A percentile compares a stretch with the other conserved stretches of the same genome.
Conservation (phyloP, 2,888 invertebrate species). For the Andricus curvator region DNA sequence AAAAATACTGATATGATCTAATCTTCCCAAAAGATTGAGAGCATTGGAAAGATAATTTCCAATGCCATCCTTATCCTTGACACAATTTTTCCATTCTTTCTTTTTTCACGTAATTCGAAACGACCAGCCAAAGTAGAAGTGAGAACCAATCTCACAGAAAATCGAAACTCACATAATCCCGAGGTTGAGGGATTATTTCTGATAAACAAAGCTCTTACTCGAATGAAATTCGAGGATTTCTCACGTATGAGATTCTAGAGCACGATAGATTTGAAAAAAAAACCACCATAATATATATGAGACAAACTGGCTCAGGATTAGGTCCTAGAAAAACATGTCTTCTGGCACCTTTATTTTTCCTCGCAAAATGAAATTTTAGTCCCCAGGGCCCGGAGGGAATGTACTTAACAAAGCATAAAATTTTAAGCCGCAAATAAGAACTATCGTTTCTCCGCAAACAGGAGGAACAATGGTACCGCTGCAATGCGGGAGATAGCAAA, state of each 20-base stretch:
- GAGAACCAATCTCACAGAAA: slow-evolving; percentile 63
- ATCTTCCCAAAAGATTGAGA: neutral
- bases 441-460: slow-evolving; percentile 38
- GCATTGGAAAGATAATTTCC: neutral
- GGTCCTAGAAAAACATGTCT: slow-evolving; percentile 60
- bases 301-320: slow-evolving; percentile 55
- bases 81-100: neutral
- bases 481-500: slow-evolving; percentile 35
- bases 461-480: slow-evolving; percentile 43
- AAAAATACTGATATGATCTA: neutral
- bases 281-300: slow-evolving; percentile 31
- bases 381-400: neutral
- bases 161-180: slow-evolving; percentile 67
- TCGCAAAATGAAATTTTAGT: slow-evolving; percentile 23
- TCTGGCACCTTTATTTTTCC: slow-evolving; percentile 47
- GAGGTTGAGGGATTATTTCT: slow-evolving; percentile 61
- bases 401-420: slow-evolving; percentile 54
- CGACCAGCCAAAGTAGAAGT: neutral
- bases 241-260: slow-evolving; percentile 54
- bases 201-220: slow-evolving; percentile 64
- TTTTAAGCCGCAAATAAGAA: slow-evolving; percentile 56
- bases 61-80: neutral
- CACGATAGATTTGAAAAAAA: slow-evolving; percentile 52
- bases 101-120: slow-evolving; percentile 23
- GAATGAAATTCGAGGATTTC: slow-evolving; percentile 45